Evolutionary conservation across 2,797 vertebrate genomes (phyloP), one percentile per base, ranked within the genome.

Genomic region (Salarias fasciatus): DNA sequence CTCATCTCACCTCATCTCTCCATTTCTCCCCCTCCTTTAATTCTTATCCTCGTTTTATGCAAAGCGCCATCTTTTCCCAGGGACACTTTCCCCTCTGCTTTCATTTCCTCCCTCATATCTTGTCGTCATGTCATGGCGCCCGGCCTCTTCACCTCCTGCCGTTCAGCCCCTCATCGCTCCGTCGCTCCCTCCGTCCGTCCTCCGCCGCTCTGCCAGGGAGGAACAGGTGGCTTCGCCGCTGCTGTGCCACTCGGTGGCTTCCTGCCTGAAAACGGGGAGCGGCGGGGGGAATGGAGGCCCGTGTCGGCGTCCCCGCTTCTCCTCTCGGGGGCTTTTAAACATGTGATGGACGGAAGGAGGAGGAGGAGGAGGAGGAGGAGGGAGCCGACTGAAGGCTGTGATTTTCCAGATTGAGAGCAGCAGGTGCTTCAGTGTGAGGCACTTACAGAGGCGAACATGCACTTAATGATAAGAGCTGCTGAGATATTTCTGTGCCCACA

Each of bases 171-270:
- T 24, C 2, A 24, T 2, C 3, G 18, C 18, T 24, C 18, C 18
- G 24, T 24, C 18, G 35, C 53, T 59, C 3, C 18, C 18, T 24
- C 18, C 18, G 24, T 24, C 18, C 35, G 53, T 59, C 58, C 53
- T 11, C 24, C 1, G 41, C 52, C 61, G 57, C 68, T 52, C 53
- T 74, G 81, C 75, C 78, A 75, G 62, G 24, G 74, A 72, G 67
- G 66, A 86, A 86, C 83, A 86, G 87, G 87, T 88, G 86, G 77
- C 85, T 18, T 63, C 38, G 30, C 38, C 53, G 78, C 80, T 61
- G 82, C 65, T 52, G 41, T 54, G 69, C 53, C 64, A 45, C 52
- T 80, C 14, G 13, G 64, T 77, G 80, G 81, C 81, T 79, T 77
- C 66, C 72, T 77, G 83, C 81, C 76, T 9, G 42, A 77, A n/a